phyloP scores from a whole-genome alignment of 1,140 invertebrate species.

The Zaprionus camerounensis region DNA sequence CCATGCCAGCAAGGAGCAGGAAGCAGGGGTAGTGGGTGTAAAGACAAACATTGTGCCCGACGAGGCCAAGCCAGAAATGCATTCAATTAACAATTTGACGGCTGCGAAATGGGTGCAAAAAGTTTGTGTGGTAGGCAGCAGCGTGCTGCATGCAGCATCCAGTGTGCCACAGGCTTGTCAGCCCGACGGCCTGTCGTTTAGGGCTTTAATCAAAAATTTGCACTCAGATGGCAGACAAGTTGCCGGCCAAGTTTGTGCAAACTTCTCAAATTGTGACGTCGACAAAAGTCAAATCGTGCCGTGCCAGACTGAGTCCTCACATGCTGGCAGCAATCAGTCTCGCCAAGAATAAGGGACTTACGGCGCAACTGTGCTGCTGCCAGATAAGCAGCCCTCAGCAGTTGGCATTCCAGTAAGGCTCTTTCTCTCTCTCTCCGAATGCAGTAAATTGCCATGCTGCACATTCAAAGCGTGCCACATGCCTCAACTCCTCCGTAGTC shows the following conservation, averaged over 20 bases:
- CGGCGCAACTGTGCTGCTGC: background rate
- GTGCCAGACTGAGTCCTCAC: constrained; percentile 15
- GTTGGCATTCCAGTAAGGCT: background rate
- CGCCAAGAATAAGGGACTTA: constrained; percentile 7
- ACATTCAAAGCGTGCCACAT: constrained; percentile 41
- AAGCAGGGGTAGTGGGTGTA: too few species aligned
- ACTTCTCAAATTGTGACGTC: constrained; percentile 76
- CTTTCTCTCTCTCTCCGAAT: constrained; percentile 12
- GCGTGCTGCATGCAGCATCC: constrained; percentile 8
- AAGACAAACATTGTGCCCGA: too few species aligned
- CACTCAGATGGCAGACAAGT: constrained; percentile 66
- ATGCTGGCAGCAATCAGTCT: constrained; percentile 52
- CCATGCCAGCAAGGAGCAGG: too few species aligned
- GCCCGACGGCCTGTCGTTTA: background rate
- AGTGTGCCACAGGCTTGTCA: background rate
- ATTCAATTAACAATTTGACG: constrained; percentile 76
- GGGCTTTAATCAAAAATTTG: constrained; percentile 80
- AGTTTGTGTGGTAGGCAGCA: constrained; percentile 49
- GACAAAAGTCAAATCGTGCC: constrained; percentile 76
- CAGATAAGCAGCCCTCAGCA: background rate
- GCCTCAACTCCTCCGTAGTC: constrained; percentile 22
- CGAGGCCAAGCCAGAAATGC: constrained; percentile 54
- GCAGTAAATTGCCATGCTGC: constrained; percentile 56
- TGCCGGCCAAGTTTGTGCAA: constrained; percentile 65
- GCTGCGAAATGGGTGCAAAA: constrained; percentile 41